Base-by-base conservation (phyloP, 2,888 invertebrate species). In the Nebria salina region DNA sequence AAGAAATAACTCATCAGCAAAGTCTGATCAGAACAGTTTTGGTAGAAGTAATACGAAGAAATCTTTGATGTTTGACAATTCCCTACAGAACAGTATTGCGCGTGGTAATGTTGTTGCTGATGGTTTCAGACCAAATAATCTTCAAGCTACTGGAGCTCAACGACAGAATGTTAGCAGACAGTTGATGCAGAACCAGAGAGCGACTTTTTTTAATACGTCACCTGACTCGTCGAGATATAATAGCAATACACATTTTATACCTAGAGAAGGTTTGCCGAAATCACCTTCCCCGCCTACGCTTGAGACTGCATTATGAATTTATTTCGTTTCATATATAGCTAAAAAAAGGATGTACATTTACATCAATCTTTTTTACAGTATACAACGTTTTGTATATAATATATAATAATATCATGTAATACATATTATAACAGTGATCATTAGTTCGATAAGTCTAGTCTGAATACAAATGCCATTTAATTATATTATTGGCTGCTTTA, bases 291-390 rank as follows among this genome's bases (percentile, higher is more conserved):
- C 92, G 15, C 90, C 91, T 72, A 91, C 93, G 11, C 89, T 93
- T 85, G 93, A 93, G 90, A 93, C 93, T 82, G 92, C 93, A 82
- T 92, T 93, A 81, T 81, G 81, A 81, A 76, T 76, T 81, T 13
- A 4, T 65, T 34, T 70, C 26, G 11, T 20, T 20, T 70, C 25
- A 26, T 20, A 41, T 2, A 15, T 41, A 11, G 42, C 25, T n/a
- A 26, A 73, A 1, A 41, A 34, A 11, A 6, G 9, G 9, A 42
- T n/a, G 34, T 34, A 25, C 20, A 70, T 70, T 9, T 70, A 13
- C 34, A 26, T 70, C 70, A 26, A 4, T 70, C 9, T 70, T 11
- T 54, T 54, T 54, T 54, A 54, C 54, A 54, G 54, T 54, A 13
- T 54, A 54, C 54, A 54, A 11, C 66, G 41, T 77, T 77, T 76